A percentile compares a stretch with the other conserved stretches of the same genome.
Evolutionary conservation across 2,797 vertebrate genomes (phyloP).

Genomic region (Caiman crocodilus): DNA sequence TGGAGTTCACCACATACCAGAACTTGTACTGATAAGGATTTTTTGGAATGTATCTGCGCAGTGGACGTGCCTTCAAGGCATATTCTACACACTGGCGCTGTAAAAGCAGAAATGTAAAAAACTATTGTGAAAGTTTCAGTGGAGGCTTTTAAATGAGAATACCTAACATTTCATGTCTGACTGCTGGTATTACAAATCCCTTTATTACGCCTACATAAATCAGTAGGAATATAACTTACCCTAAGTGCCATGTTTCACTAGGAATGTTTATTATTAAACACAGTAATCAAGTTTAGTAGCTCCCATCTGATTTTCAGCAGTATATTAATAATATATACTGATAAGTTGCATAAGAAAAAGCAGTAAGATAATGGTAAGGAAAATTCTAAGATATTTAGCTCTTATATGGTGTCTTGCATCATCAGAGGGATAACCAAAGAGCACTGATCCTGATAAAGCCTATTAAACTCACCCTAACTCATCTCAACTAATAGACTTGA

Average conservation of each 20-base stretch:
- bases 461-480: background rate
- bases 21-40: conserved; percentile 99
- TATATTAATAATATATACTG: background rate
- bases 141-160: background rate
- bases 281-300: background rate
- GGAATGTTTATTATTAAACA: background rate
- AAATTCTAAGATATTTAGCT: background rate
- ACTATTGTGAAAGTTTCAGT: background rate
- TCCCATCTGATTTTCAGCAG: background rate
- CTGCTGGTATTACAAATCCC: background rate
- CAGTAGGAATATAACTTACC: background rate
- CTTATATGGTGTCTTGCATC: background rate
- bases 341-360: background rate
- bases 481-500: background rate
- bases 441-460: background rate
- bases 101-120: conserved; percentile 57
- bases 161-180: background rate
- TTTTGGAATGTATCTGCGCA: conserved; percentile 98
- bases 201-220: background rate
- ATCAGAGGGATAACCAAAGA: background rate
- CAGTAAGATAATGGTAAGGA: background rate
- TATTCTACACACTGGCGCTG: conserved; percentile 99
- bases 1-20: conserved; percentile 99
- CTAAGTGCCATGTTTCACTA: background rate
- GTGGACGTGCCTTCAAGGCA: conserved; percentile 94